Percentiles rank a stretch among this genome's conserved stretches.
Evolutionary conservation across 2,797 vertebrate species (phyloP).

Genomic region (Oryzias dopingdopingensis): DNA sequence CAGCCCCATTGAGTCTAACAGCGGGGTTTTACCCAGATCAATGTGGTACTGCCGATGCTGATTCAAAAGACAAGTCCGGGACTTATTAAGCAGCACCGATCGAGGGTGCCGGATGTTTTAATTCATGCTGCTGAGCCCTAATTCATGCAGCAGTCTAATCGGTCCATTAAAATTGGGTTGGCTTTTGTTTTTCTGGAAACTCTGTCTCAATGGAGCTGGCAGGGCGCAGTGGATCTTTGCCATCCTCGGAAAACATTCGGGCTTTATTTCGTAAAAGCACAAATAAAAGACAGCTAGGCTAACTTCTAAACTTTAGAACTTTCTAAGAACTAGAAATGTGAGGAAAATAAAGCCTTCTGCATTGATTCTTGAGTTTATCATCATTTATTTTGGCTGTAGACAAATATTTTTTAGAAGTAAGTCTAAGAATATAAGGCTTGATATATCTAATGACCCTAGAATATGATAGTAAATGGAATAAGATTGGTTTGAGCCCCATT

Average conservation of each 20-base stretch:
- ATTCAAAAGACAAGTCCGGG: constrained; percentile 48
- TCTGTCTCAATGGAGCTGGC: constrained; percentile 38
- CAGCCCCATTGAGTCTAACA: constrained; percentile 62
- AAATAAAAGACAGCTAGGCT: constrained; percentile 63
- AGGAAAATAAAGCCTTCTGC: constrained; percentile 59
- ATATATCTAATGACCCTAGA: constrained; percentile 73
- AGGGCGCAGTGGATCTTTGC: constrained; percentile 28
- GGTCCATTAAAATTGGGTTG: constrained; percentile 32
- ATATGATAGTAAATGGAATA: constrained; percentile 73
- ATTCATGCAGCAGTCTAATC: constrained; percentile 49
- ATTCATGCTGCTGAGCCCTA: constrained; percentile 48
- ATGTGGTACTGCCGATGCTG: constrained; percentile 53
- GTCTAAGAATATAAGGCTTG: constrained; percentile 69
- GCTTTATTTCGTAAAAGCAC: constrained; percentile 20
- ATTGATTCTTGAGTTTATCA: constrained; percentile 69
- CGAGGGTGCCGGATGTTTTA: constrained; percentile 67
- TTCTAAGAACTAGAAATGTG: constrained; percentile 41
- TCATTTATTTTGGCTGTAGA: constrained; percentile 76
- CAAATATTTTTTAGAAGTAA: constrained; percentile 68
- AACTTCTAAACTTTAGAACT: constrained; percentile 55
- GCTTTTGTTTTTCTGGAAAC: constrained; percentile 38
- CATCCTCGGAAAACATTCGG: constrained; percentile 28
- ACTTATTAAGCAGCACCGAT: constrained; percentile 47
- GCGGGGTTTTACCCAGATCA: constrained; percentile 58
- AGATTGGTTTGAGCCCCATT: constrained; percentile 70